Evolutionary conservation across 2,888 invertebrate genomes (phyloP).

Genomic region (Orthosia gracilis): DNA sequence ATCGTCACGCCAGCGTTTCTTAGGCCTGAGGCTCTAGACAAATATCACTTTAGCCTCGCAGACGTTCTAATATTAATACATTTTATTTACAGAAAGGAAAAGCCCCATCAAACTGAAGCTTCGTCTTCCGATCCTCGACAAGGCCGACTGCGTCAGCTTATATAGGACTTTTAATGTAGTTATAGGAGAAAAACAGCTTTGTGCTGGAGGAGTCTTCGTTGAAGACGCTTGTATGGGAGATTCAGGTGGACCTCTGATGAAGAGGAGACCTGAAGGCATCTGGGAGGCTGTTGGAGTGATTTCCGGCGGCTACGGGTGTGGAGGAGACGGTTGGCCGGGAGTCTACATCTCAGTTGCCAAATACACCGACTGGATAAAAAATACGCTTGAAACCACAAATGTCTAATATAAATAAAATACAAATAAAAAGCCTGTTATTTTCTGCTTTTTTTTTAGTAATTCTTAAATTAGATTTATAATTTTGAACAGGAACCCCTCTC

Average conservation of each 20-base stretch:
- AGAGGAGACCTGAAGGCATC: constrained; percentile 83
- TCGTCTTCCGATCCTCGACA: constrained; percentile 90
- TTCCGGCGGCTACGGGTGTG: constrained; percentile 93
- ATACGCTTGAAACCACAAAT: constrained; percentile 78
- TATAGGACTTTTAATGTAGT: constrained; percentile 87
- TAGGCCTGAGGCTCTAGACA: too few species aligned
- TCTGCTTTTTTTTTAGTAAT: too few species aligned
- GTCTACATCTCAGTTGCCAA: constrained; percentile 92
- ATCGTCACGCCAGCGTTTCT: too few species aligned
- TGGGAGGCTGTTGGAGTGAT: constrained; percentile 93
- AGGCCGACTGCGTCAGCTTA: constrained; percentile 88
- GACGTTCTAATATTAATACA: too few species aligned
- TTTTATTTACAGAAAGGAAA: constrained; percentile 79
- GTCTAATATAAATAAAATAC: too few species aligned
- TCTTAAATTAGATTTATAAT: too few species aligned
- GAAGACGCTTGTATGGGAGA: constrained; percentile 95
- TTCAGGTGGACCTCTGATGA: constrained; percentile 95
- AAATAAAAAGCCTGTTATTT: too few species aligned
- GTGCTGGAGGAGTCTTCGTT: constrained; percentile 93
- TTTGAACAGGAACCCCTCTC: too few species aligned
- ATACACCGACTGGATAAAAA: constrained; percentile 92
- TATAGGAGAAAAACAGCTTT: constrained; percentile 91
- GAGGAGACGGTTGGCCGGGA: constrained; percentile 92
- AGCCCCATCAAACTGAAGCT: constrained; percentile 93
- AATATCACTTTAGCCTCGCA: too few species aligned